Base-by-base conservation (phyloP, 1,140 invertebrate species). In the Homalodisca vitripennis region DNA sequence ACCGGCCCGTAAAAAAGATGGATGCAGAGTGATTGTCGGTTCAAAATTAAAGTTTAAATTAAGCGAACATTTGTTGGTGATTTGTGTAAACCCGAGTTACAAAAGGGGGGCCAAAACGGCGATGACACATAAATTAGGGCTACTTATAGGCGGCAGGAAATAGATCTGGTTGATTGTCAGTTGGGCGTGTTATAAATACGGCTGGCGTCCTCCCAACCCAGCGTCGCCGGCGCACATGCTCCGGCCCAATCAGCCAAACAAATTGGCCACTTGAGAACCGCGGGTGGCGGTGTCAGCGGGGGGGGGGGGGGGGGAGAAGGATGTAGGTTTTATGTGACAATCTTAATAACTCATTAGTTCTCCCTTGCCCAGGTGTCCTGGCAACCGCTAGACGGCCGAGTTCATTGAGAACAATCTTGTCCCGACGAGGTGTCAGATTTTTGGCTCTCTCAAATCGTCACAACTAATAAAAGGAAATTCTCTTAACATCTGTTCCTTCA, bases 81-180 rank as follows among this genome's bases (percentile, higher is more conserved):
- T 60, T 60, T 60, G 55, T 60, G 55, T 26, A 30, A 51, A 51
- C 48, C n/a, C 48, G 48, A 14, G 48, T 51, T 51, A 51, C 48
- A 60, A 26, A 60, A 60, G 27, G 29, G 55, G 29, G 6, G 22
- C 24, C 24, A 30, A 30, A 60, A 60, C 24, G 22, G 55, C 55
- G 55, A 60, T 60, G 55, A 60, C 55, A 60, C 55, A 60, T 60
- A 60, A 60, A 60, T 60, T 60, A 60, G 55, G 10, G 27, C 24
- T 60, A 60, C 55, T 60, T 60, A 60, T 60, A 60, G 55, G 2
- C 14, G 6, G 27, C 22, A 60, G 55, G 55, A 60, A 60, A 60
- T 30, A 60, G 55, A 60, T 13, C 10, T 12, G 22, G 14, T 13
- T 60, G 24, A 60, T 60, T 60, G 55, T 60, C 22, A 26, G 55